These are phyloP conservation scores for Harpagoxenus sublaevis DNA, from an alignment of 2,888 invertebrate genomes.

Conservation along the genomic window DNA sequence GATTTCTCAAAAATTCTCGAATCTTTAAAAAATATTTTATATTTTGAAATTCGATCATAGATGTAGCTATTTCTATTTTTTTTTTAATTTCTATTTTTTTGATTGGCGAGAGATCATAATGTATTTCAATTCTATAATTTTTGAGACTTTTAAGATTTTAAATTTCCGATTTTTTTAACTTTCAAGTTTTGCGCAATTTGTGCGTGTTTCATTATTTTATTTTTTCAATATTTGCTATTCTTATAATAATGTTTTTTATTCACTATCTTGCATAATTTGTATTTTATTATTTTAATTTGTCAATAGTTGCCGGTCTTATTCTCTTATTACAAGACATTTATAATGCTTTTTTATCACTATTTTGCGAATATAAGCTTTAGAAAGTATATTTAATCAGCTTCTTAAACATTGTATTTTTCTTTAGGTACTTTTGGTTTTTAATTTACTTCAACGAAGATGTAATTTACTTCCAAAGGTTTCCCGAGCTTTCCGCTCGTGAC, in stretches of 20 bases:
- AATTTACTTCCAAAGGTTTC: conserved; percentile 33
- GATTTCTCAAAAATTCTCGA: background rate
- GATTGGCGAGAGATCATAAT: background rate
- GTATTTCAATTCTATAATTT: background rate
- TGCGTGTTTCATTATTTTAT: background rate
- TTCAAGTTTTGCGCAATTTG: background rate
- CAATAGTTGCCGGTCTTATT: background rate
- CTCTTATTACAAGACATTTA: background rate
- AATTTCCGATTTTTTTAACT: background rate
- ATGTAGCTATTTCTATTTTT: no score
- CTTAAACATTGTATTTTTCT: background rate
- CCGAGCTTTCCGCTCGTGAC: background rate
- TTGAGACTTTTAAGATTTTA: background rate
- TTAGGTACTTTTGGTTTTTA: background rate
- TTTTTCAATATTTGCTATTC: background rate
- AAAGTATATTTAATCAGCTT: conserved; percentile 1
- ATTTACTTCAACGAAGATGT: conserved; percentile 21
- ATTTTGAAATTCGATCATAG: background rate
- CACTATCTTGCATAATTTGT: background rate
- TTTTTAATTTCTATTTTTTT: background rate
- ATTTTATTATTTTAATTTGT: background rate
- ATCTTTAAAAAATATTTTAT: conserved; percentile 1
- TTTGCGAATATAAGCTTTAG: background rate
- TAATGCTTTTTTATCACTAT: background rate
- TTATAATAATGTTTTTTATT: background rate